phyloP scores from a whole-genome alignment of 2,113 vertebrate genomes.

The Carettochelys insculpta region DNA sequence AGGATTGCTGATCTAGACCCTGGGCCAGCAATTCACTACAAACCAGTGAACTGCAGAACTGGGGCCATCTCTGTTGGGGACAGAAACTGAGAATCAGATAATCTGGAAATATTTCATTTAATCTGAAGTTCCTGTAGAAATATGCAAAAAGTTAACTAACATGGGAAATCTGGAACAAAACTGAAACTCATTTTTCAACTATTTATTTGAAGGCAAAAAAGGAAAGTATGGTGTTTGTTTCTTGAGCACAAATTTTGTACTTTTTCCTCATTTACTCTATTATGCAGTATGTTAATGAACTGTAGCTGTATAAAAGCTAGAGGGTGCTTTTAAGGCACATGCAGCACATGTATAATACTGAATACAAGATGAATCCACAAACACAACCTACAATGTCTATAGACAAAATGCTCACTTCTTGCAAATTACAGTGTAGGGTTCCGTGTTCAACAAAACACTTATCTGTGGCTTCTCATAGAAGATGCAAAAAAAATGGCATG shows the following conservation, averaged over 20 bases:
- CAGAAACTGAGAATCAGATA: background rate
- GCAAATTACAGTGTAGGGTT: background rate
- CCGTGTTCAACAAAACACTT: background rate
- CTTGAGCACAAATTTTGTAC: background rate
- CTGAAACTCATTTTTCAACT: background rate
- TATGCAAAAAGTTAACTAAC: background rate
- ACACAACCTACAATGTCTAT: background rate
- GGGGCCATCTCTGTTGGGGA: background rate
- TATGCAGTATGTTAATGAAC: background rate
- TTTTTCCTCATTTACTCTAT: background rate
- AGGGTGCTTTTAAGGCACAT: conserved; percentile 9
- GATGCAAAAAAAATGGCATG: conserved; percentile 5
- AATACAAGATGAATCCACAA: conserved; percentile 44
- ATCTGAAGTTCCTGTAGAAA: background rate
- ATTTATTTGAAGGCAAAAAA: background rate
- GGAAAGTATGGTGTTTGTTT: background rate
- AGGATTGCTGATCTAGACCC: background rate
- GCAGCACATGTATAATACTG: conserved; percentile 5
- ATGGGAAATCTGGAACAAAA: background rate
- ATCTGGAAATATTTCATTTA: background rate
- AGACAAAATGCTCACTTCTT: background rate
- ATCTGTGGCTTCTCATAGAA: background rate
- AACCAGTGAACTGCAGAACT: background rate
- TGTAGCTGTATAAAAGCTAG: conserved; percentile 38
- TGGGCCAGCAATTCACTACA: conserved; percentile 12